phyloP scores from a whole-genome alignment of 2,113 vertebrate genomes.

The Coracopsis vasa region DNA sequence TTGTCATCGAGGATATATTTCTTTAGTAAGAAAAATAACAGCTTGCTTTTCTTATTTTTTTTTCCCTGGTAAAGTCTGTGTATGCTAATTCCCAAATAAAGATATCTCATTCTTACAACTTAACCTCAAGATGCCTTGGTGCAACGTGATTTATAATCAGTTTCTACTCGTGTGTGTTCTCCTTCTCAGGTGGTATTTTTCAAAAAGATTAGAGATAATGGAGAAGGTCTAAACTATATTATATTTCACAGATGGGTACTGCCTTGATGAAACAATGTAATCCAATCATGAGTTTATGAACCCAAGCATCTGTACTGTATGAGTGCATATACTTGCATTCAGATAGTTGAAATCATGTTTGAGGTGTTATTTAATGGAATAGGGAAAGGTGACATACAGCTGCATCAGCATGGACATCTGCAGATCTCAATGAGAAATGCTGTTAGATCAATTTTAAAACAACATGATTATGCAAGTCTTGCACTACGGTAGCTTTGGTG shows the following conservation, averaged over 20 bases:
- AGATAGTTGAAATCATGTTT: neutral
- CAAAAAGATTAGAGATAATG: neutral
- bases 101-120: neutral
- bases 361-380: neutral
- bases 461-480: conserved; percentile 61
- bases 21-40: neutral
- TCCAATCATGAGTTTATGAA: neutral
- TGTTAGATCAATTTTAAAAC: conserved; percentile 54
- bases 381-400: neutral
- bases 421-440: neutral
- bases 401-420: conserved; percentile 27
- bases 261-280: neutral
- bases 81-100: conserved; percentile 32
- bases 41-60: neutral
- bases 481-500: neutral
- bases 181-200: neutral
- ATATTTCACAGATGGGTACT: neutral
- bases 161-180: neutral
- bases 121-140: neutral
- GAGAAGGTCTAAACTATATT: neutral
- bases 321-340: conserved; percentile 19
- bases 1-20: neutral
- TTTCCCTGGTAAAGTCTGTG: neutral
- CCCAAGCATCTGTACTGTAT: neutral
- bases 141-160: neutral